Base-by-base conservation (phyloP, 2,888 invertebrate species). In the Spilosoma lubricipeda region DNA sequence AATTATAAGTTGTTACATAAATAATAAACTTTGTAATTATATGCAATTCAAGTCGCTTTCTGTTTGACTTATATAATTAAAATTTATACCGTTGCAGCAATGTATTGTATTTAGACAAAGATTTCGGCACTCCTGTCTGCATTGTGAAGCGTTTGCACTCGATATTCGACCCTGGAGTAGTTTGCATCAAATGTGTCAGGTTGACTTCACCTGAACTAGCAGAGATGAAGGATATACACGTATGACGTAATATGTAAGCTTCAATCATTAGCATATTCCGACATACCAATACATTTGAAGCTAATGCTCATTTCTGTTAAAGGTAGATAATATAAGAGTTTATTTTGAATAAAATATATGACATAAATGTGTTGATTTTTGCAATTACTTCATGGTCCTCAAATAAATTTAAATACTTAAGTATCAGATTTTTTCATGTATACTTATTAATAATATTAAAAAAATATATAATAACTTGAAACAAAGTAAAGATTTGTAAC, bases 131-230 rank as follows among this genome's bases (percentile, higher is more conserved):
- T 3, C 30, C 7, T 65, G n/a, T 27, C 45, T 70, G 42, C 30
- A 42, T 45, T 52, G 71, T 65, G 52, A 65, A 45, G 64, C 3
- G 33, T n/a, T 71, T 23, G 64, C 63, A 65, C 33, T 71, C n/a
- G 71, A 48, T 9, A 64, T 33, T 48, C 71, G 23, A 64, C 45
- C 33, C 71, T 48, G 18, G 23, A 71, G 63, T 70, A 27, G 59
- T 59, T 27, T 30, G 39, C 63, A 59, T 63, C 39, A 27, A 30
- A 67, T 36, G 7, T 20, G 45, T n/a, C 30, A 42, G 30, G 30
- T 70, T 42, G 59, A 59, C 63, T 70, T 63, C 42, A 52, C 48
- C 45, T 70, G 30, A 45, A 70, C 30, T 59, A 15, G 30, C 27
- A 70, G n/a, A 42, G 42, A 59, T 56, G n/a, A 13, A 18, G 30